Conservation (phyloP, 2,113 vertebrate genomes). For the Fregata magnificens region DNA sequence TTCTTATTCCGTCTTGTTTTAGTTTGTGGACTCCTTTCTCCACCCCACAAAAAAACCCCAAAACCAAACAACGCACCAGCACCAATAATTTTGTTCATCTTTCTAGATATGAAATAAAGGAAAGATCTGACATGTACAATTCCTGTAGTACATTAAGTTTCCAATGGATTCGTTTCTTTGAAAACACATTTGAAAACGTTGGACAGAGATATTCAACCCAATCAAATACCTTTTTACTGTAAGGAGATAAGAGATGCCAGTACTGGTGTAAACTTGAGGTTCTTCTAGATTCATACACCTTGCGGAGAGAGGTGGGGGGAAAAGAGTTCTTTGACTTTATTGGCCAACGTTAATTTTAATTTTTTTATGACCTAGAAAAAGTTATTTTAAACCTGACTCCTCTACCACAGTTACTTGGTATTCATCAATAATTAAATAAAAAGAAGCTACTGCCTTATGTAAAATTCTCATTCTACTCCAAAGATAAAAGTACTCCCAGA, state of each 20-base stretch:
- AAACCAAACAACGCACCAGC: not conserved
- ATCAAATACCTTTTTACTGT: not conserved
- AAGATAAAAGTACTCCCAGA: not conserved
- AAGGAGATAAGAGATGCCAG: not conserved
- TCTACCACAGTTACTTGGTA: not conserved
- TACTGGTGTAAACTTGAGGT: not conserved
- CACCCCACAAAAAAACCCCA: fast-evolving
- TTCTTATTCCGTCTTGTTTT: not conserved
- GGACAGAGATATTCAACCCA: not conserved
- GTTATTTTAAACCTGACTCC: not conserved
- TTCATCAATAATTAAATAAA: not conserved
- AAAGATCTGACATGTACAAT: not conserved
- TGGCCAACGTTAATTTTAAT: not conserved
- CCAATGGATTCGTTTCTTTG: not conserved
- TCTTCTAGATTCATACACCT: not conserved
- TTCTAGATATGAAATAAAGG: not conserved
- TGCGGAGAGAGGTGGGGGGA: not conserved
- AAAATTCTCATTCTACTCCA: not conserved
- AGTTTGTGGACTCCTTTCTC: not conserved
- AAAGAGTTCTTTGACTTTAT: not conserved
- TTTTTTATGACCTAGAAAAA: not conserved
- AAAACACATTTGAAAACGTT: not conserved
- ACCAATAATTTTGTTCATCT: not conserved
- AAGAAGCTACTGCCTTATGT: not conserved
- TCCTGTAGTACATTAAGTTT: not conserved